Base-by-base conservation (phyloP, 2,113 vertebrate species). In the Leucopternis melanops region DNA sequence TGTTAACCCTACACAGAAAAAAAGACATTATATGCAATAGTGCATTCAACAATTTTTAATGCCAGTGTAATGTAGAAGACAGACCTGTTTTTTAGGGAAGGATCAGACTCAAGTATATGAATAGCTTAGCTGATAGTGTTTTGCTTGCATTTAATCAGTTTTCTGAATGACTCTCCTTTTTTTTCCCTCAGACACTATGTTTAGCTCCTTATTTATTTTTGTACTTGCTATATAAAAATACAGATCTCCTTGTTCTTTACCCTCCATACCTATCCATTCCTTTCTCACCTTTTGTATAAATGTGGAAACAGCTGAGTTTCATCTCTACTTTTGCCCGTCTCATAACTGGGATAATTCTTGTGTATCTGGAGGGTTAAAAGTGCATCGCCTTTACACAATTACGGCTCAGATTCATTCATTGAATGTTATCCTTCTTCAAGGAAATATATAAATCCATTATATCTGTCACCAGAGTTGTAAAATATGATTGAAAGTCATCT, bases 71-170 rank as follows among this genome's bases (percentile, higher is more conserved):
- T 44, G 61, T 32, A 69, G 88, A 92, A 93, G 62, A 69, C n/a
- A 88, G 61, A 95, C 16, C n/a, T 47, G 6, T 1, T 58, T 84
- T 85, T 86, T 67, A 90, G 65, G 29, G 31, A 83, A 80, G 67
- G 17, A 50, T 74, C 2, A 0, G 67, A 49, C 31, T 82, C 66
- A 62, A 2, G 6, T 3, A 63, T 15, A 62, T 1, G 0, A 87
- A 65, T 8, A 66, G 9, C 49, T 95, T 38, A 73, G 45, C 2
- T 82, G 22, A 42, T 18, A 65, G 47, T 65, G 10, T 59, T 89
- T 91, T 73, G 66, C n/a, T 92, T 66, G 38, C 25, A 92, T 91
- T 91, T 72, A 49, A 72, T 57, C 6, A 4, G 15, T 50, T 87
- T 74, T 77, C 49, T 87, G 26, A 86, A 78, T 80, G 2, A 61